phyloP scores from a whole-genome alignment of 2,797 vertebrate species.

The Coracias cyanogaster region DNA sequence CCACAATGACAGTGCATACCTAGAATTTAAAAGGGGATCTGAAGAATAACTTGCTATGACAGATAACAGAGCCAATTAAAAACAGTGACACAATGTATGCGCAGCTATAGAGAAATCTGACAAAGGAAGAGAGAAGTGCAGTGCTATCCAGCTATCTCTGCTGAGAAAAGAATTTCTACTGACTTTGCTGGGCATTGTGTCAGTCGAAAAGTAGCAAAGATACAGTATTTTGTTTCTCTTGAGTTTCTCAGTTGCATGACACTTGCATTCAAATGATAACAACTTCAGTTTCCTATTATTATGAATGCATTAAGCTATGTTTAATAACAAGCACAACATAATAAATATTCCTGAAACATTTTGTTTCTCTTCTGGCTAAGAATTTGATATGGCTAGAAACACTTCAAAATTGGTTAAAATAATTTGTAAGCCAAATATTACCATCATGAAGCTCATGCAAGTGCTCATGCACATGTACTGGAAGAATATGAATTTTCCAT shows the following conservation, averaged over 20 bases:
- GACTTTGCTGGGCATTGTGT: neutral
- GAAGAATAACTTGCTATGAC: neutral
- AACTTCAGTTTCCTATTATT: neutral
- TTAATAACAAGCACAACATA: neutral
- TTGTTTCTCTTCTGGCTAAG: slow-evolving; percentile 4
- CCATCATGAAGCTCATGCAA: neutral
- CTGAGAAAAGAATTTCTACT: neutral
- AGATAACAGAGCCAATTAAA: neutral
- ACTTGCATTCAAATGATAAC: neutral
- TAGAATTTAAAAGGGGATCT: neutral
- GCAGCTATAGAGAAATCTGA: neutral
- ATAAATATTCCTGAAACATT: slow-evolving; percentile 16
- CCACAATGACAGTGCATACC: fast-evolving
- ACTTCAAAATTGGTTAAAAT: slow-evolving; percentile 20
- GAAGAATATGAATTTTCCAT: neutral
- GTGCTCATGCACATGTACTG: neutral
- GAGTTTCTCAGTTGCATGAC: neutral
- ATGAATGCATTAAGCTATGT: neutral
- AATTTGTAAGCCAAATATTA: neutral
- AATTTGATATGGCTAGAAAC: slow-evolving; percentile 23
- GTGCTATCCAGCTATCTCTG: neutral
- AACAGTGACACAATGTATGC: neutral
- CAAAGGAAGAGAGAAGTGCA: neutral
- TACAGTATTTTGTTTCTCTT: neutral
- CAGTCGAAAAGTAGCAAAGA: neutral